These are phyloP conservation scores for Cydia fagiglandana DNA, from an alignment of 1,140 invertebrate genomes.

Conservation along the genomic window DNA sequence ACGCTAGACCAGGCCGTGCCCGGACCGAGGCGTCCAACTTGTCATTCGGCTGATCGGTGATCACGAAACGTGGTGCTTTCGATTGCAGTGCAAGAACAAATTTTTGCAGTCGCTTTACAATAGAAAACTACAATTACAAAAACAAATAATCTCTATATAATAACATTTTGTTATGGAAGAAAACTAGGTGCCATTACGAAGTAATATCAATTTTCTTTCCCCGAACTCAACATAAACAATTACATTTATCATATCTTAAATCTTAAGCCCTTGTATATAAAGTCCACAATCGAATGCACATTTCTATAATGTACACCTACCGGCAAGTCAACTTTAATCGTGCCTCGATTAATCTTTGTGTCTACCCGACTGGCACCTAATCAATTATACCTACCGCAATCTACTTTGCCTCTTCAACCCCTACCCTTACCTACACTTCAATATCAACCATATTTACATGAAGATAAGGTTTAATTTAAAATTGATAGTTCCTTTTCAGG, in stretches of 20 bases:
- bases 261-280: background rate
- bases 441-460: background rate
- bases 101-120: too few relatives aligned
- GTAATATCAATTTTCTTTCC: constrained; percentile 1
- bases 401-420: background rate
- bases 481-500: background rate
- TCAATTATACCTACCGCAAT: constrained; percentile 12
- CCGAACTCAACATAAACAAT: background rate
- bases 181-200: background rate
- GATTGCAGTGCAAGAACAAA: too few relatives aligned
- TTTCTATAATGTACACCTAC: background rate
- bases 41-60: too few relatives aligned
- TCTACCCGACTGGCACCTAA: constrained; percentile 28
- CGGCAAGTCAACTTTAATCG: constrained; percentile 25
- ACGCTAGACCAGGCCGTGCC: too few relatives aligned
- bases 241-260: background rate
- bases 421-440: background rate
- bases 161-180: too few relatives aligned
- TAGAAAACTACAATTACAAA: too few relatives aligned
- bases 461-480: background rate
- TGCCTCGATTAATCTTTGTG: constrained; percentile 9
- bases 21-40: too few relatives aligned
- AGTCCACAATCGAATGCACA: background rate
- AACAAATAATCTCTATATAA: too few relatives aligned
- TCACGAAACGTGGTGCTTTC: too few relatives aligned